phyloP scores from a whole-genome alignment of 1,140 invertebrate genomes.

The Lordiphosa collinella region DNA sequence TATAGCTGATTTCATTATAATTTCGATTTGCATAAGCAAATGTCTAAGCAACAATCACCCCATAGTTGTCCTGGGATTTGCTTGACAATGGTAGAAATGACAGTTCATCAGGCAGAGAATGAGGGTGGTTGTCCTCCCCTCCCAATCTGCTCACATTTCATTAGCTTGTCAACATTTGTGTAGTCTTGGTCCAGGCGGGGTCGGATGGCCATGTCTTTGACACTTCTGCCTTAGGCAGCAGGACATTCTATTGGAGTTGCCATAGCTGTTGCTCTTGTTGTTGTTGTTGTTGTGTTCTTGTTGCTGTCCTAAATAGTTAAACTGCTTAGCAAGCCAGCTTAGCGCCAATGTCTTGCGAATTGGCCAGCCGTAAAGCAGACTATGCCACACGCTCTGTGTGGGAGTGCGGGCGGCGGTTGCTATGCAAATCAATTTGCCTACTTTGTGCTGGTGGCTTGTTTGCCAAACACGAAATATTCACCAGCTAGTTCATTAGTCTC shows the following conservation, averaged over 20 bases:
- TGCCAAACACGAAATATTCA: constrained; percentile 21
- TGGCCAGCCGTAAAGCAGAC: constrained; percentile 14
- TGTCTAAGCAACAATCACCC: constrained; percentile 59
- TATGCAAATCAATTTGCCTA: constrained; percentile 69
- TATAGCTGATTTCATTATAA: constrained; percentile 75
- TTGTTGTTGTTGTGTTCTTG: too few species aligned
- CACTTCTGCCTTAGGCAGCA: constrained; percentile 61
- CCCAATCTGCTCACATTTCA: constrained; percentile 64
- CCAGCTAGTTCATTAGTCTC: constrained; percentile 61
- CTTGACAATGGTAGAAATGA: constrained; percentile 41
- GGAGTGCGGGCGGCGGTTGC: constrained; percentile 39
- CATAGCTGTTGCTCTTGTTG: constrained; percentile 50
- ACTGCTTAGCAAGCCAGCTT: constrained; percentile 59
- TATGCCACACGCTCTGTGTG: constrained; percentile 38
- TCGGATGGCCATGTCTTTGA: constrained; percentile 63
- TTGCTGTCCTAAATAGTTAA: constrained; percentile 59
- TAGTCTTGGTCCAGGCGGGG: constrained; percentile 22
- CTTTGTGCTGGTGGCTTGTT: neutral
- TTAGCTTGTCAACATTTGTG: constrained; percentile 76
- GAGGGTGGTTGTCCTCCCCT: constrained; percentile 13
- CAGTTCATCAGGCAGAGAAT: constrained; percentile 34
- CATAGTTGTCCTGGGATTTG: constrained; percentile 34
- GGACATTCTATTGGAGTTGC: constrained; percentile 53
- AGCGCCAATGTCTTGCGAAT: constrained; percentile 39
- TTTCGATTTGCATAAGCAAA: constrained; percentile 75